These are phyloP conservation scores for Drosophila mimetica DNA, from an alignment of 2,888 invertebrate species.

Conservation along the genomic window DNA sequence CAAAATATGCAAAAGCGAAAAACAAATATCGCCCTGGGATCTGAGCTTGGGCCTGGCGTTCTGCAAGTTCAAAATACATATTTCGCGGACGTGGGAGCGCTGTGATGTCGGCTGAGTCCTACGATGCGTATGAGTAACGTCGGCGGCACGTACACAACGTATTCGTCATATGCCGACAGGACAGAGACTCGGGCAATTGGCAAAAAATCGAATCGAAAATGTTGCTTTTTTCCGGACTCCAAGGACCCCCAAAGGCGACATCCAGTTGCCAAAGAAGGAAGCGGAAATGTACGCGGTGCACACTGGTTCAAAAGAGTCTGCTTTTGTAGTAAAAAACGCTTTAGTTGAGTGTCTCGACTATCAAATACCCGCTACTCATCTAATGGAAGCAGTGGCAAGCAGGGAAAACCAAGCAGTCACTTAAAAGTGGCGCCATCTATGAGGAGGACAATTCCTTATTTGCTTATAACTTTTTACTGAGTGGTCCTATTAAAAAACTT, in stretches of 20 bases:
- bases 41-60: conserved; percentile 3
- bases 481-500: too few species aligned
- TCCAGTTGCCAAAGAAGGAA: conserved; percentile 48
- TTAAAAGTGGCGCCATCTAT: too few species aligned
- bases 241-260: conserved; percentile 42
- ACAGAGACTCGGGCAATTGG: conserved; percentile 48
- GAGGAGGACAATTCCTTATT: too few species aligned
- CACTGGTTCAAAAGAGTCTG: not conserved
- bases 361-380: too few species aligned
- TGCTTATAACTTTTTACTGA: too few species aligned
- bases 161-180: conserved; percentile 56
- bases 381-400: too few species aligned
- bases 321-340: too few species aligned
- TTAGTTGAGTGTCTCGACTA: too few species aligned
- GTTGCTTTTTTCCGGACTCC: conserved; percentile 48
- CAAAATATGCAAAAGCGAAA: conserved; percentile 71
- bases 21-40: conserved; percentile 59
- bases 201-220: conserved; percentile 64
- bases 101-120: conserved; percentile 15
- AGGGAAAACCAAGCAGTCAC: too few species aligned
- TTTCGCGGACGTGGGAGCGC: conserved; percentile 46
- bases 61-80: conserved; percentile 49
- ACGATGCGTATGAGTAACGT: conserved; percentile 63
- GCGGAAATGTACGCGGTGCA: conserved; percentile 64
- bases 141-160: conserved; percentile 61